phyloP scores from a whole-genome alignment of 2,113 vertebrate species.

The Eleginops maclovinus region DNA sequence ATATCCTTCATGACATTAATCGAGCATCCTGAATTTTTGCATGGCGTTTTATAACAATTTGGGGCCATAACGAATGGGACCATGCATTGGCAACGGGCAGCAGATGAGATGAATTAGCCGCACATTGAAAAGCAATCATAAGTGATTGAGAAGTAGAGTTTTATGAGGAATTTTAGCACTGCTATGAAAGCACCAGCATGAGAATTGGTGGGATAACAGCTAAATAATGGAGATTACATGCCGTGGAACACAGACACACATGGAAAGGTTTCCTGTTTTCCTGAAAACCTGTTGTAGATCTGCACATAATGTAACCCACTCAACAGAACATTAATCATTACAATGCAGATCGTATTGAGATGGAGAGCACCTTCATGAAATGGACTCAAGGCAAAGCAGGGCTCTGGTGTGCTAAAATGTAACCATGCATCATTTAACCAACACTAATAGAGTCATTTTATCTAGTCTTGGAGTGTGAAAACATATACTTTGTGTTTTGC shows the following conservation, averaged over 20 bases:
- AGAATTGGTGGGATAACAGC: conserved; percentile 34
- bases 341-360: neutral
- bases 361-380: neutral
- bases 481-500: neutral
- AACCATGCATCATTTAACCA: neutral
- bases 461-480: neutral
- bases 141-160: conserved; percentile 24
- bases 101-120: neutral
- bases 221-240: conserved; percentile 43
- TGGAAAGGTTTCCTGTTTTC: conserved; percentile 18
- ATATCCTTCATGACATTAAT: conserved; percentile 18
- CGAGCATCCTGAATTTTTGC: neutral
- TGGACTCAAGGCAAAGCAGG: neutral
- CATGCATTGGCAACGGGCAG: neutral
- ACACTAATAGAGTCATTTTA: neutral
- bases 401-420: neutral
- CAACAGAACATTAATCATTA: conserved; percentile 8
- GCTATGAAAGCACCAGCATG: conserved; percentile 27
- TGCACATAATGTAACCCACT: neutral
- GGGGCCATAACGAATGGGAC: neutral
- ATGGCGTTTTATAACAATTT: conserved; percentile 10
- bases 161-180: conserved; percentile 24
- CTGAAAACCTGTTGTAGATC: conserved; percentile 20
- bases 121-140: conserved; percentile 27
- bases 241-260: conserved; percentile 14